Conservation (phyloP, 2,113 vertebrate genomes). For the Eonycteris spelaea region DNA sequence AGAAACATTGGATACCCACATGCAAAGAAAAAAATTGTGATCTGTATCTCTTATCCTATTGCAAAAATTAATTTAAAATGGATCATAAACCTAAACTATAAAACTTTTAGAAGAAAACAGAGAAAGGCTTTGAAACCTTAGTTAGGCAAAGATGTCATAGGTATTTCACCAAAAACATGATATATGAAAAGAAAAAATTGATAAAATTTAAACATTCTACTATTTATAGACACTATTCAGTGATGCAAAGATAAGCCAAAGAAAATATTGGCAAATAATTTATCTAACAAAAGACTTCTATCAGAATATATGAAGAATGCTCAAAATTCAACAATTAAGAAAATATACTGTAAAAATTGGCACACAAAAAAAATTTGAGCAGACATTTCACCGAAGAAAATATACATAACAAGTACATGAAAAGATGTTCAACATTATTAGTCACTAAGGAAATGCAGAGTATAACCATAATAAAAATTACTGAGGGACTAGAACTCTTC, state of each 20-base stretch:
- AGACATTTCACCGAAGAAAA: no score
- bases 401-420: not conserved
- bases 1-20: not conserved
- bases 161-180: not conserved
- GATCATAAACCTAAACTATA: not conserved
- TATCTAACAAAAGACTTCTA: not conserved
- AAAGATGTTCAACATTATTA: not conserved
- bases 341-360: not conserved
- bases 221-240: not conserved
- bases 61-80: not conserved
- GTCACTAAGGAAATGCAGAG: no score
- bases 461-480: not conserved
- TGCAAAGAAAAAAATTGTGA: not conserved
- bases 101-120: not conserved
- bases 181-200: not conserved
- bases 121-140: not conserved
- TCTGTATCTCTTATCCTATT: not conserved
- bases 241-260: not conserved
- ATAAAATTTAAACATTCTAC: not conserved
- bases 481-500: not conserved
- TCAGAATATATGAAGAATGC: not conserved
- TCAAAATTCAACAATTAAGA: conserved; percentile 1
- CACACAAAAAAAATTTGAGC: not conserved
- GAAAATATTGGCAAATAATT: not conserved
- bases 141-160: not conserved